Evolutionary conservation across 53 echinoderm and acorn worm genomes (phyloP).

Genomic region (Stichopus horrens): DNA sequence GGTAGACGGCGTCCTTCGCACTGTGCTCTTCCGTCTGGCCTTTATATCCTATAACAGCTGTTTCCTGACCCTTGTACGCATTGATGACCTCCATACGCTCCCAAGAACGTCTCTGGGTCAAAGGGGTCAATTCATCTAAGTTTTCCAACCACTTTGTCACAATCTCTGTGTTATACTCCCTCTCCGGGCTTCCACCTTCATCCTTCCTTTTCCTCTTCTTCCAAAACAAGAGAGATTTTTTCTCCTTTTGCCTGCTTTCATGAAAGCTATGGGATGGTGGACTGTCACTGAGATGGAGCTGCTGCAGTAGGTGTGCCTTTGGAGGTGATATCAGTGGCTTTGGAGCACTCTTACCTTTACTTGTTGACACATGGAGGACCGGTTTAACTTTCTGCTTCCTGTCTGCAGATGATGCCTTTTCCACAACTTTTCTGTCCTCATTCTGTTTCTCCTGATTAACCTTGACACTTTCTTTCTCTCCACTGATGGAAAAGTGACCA

Average conservation of each 20-base stretch:
- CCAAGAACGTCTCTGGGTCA: constrained; percentile 63
- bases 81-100: constrained; percentile 92
- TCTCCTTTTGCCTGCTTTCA: constrained; percentile 62
- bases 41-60: constrained; percentile 65
- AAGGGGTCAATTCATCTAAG: constrained; percentile 20
- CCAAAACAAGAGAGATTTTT: constrained; percentile 76
- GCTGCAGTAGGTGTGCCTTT: constrained; percentile 29
- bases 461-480: not conserved
- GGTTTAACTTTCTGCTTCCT: not conserved
- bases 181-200: constrained; percentile 83
- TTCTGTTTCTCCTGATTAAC: constrained; percentile 24
- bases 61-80: constrained; percentile 87
- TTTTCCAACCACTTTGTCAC: constrained; percentile 82
- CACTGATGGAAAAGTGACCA: not conserved
- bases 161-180: constrained; percentile 80
- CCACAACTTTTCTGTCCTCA: not conserved
- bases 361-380: constrained; percentile 19
- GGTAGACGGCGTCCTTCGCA: not conserved
- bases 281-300: constrained; percentile 28
- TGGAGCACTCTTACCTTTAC: constrained; percentile 31
- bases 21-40: not conserved
- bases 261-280: constrained; percentile 44
- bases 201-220: constrained; percentile 56
- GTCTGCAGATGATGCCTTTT: not conserved
- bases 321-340: constrained; percentile 59